Percentiles rank a stretch among this genome's conserved stretches.
phyloP scores from a whole-genome alignment of 35 echinoderm and acorn worm species.

The Anneissia japonica region DNA sequence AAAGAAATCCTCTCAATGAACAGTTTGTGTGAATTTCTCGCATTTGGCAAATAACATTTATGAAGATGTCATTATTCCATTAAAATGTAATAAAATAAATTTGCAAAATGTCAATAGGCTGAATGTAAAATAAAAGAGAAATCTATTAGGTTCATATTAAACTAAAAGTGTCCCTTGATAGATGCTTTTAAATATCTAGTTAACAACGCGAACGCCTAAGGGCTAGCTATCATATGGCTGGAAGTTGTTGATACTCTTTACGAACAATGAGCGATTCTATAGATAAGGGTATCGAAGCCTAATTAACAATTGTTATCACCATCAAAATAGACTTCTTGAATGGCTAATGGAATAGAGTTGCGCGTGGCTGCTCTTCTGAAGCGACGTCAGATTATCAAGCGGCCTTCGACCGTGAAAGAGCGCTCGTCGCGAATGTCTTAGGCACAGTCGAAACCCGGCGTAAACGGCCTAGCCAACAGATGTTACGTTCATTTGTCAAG shows the following conservation, averaged over 20 bases:
- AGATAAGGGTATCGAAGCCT: background rate
- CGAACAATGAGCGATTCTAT: background rate
- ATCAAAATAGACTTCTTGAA: background rate
- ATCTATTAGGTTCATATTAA: background rate
- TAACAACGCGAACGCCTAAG: background rate
- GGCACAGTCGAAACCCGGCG: background rate
- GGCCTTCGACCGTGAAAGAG: background rate
- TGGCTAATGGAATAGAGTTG: background rate
- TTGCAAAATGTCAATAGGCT: background rate
- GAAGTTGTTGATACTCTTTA: background rate
- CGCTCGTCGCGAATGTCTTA: background rate
- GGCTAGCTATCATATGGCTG: constrained; percentile 1
- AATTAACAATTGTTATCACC: background rate
- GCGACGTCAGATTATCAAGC: background rate
- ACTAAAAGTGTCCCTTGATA: background rate
- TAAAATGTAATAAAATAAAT: background rate
- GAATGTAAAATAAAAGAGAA: background rate
- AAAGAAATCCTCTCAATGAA: background rate
- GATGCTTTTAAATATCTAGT: background rate
- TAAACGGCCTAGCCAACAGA: background rate
- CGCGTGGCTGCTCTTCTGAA: background rate
- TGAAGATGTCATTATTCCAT: background rate
- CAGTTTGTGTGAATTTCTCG: background rate
- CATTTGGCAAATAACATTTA: background rate
- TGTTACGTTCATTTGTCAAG: background rate